Percentiles rank a stretch among this genome's conserved stretches.
Evolutionary conservation across 1,140 invertebrate genomes (phyloP).

Genomic region (Drosophila kurseongensis): DNA sequence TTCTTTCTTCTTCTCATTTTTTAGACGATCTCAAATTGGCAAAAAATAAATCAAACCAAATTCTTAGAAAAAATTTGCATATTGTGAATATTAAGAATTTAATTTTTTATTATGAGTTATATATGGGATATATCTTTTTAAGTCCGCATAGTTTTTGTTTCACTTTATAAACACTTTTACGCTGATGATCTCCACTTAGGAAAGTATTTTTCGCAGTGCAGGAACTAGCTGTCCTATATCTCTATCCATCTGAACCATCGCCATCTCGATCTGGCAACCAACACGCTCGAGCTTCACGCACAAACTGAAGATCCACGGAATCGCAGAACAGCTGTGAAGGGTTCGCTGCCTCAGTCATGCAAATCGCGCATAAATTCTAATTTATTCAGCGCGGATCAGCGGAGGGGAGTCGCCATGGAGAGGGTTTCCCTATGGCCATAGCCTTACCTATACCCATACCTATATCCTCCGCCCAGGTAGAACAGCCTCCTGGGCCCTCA

Average conservation of each 20-base stretch:
- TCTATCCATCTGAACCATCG: slow-evolving; percentile 17
- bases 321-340: slow-evolving; percentile 48
- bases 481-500: slow-evolving; percentile 34
- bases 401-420: background rate
- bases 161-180: background rate
- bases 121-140: no score
- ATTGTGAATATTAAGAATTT: no score
- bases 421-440: slow-evolving; percentile 46
- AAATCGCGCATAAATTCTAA: slow-evolving; percentile 81
- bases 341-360: slow-evolving; percentile 61
- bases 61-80: no score
- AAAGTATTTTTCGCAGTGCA: slow-evolving; percentile 2
- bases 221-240: background rate
- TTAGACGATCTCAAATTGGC: no score
- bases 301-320: slow-evolving; percentile 60
- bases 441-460: background rate
- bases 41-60: no score
- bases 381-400: slow-evolving; percentile 64
- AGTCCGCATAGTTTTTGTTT: background rate
- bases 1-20: no score
- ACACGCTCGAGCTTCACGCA: slow-evolving; percentile 66
- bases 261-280: slow-evolving; percentile 28
- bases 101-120: no score
- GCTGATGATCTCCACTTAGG: background rate
- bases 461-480: slow-evolving; percentile 26